phyloP scores from a whole-genome alignment of 1,140 invertebrate species.

The Helicorthomorpha holstii region DNA sequence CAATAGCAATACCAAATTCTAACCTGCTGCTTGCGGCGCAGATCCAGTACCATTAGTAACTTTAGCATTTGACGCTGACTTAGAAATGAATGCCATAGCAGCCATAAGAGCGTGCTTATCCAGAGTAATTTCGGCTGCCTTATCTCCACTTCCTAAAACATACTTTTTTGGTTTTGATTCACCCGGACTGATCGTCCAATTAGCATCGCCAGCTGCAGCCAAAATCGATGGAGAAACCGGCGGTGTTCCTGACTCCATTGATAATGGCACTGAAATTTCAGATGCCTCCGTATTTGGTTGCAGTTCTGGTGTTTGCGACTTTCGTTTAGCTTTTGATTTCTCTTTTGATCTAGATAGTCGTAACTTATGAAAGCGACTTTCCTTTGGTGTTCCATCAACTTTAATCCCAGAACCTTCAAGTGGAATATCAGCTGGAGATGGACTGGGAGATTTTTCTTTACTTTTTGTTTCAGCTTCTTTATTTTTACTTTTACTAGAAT shows the following conservation, averaged over 20 bases:
- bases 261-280: no score
- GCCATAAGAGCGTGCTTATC: neutral
- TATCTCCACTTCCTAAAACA: neutral
- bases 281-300: neutral
- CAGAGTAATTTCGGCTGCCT: neutral
- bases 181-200: no score
- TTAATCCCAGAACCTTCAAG: neutral
- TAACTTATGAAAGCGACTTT: slow-evolving; percentile 19
- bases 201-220: no score
- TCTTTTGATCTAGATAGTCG: slow-evolving; percentile 43
- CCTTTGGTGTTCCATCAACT: slow-evolving; percentile 1
- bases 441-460: slow-evolving; percentile 7
- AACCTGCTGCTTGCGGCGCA: slow-evolving; percentile 20
- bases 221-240: neutral
- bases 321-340: slow-evolving; percentile 38
- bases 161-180: no score
- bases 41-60: neutral
- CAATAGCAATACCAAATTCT: slow-evolving; percentile 6
- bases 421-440: slow-evolving; percentile 1
- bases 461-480: slow-evolving; percentile 11
- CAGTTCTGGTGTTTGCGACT: neutral
- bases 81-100: neutral
- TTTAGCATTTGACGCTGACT: neutral
- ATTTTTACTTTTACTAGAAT: slow-evolving; percentile 10
- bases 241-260: neutral